Evolutionary conservation across 2,888 invertebrate species (phyloP), one percentile per base, ranked within the genome.

Genomic region (Trimorus sp.): DNA sequence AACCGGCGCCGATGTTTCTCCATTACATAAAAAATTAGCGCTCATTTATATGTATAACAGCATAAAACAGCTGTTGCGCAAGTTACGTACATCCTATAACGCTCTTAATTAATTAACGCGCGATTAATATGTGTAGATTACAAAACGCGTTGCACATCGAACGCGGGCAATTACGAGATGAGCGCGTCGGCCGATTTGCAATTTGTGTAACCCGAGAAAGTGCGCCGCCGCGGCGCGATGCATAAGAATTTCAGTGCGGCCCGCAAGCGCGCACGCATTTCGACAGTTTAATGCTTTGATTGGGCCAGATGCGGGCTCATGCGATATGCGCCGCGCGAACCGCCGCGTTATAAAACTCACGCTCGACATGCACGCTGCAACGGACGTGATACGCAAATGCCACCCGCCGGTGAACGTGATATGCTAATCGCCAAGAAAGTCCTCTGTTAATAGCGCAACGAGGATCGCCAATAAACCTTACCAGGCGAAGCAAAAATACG

Each of bases 281-380:
- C 63, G 86, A 73, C 84, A 82, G 82, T 82, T 86, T 86, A 89
- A 89, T 88, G 88, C 70, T 86, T 79, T 70, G 86, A 90, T 90
- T 87, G 88, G 83, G 84, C 87, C 85, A 86, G 83, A 88, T 87
- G 86, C 86, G 83, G 79, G 74, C 76, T 71, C 65, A 82, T 81
- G 81, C 49, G 68, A 74, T 82, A 84, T 85, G 78, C 77, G 59
- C 38, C 76, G 68, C 84, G 73, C 79, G 80, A 76, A 59, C 56
- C 79, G 58, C 51, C 45, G 65, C 66, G 76, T 77, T 83, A 83
- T 79, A 83, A 83, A 79, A 74, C 73, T 79, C 56, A 63, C 62
- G 49, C 71, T 81, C 76, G 59, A 54, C 75, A 80, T 84, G 82
- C 80, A 79, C 73, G 63, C 56, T 78, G 82, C 79, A 76, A 48